Conservation (phyloP, 2,797 vertebrate genomes). For the Peromyscus aztecus region DNA sequence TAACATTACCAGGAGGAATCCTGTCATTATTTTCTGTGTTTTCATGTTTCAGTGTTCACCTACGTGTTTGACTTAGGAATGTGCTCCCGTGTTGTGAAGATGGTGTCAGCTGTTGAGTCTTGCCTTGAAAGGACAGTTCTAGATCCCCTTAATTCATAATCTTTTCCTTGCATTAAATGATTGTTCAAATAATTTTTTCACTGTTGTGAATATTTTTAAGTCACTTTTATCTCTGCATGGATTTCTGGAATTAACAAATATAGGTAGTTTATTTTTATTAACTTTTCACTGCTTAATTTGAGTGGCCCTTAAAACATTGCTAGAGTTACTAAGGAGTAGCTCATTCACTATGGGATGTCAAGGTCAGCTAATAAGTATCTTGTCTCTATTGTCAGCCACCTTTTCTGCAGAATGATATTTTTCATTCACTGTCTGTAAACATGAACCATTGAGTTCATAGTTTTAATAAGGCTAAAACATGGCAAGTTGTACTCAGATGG, state of each 20-base stretch:
- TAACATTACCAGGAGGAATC: not conserved
- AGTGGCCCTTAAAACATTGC: constrained; percentile 44
- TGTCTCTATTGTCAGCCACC: not conserved
- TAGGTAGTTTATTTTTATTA: constrained; percentile 38
- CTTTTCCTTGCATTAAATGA: constrained; percentile 57
- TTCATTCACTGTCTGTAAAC: constrained; percentile 26
- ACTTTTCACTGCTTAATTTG: constrained; percentile 56
- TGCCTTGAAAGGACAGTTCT: not conserved
- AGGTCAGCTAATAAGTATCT: not conserved
- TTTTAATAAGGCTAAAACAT: not conserved
- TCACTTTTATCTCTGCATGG: constrained; percentile 50
- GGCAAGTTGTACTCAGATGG: not conserved
- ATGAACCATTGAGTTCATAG: not conserved
- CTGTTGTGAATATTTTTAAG: constrained; percentile 52
- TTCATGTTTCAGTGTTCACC: not conserved
- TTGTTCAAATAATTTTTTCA: constrained; percentile 36
- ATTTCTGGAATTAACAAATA: constrained; percentile 62
- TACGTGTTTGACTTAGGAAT: not conserved
- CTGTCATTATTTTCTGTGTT: not conserved
- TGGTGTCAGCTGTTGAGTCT: not conserved
- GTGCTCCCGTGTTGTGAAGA: not conserved
- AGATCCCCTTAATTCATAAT: not conserved
- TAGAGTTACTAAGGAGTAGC: not conserved
- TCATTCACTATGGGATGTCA: constrained; percentile 30
- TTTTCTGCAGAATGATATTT: not conserved